Conservation (phyloP, 2,113 vertebrate species). For the Corydoras sp. region DNA sequence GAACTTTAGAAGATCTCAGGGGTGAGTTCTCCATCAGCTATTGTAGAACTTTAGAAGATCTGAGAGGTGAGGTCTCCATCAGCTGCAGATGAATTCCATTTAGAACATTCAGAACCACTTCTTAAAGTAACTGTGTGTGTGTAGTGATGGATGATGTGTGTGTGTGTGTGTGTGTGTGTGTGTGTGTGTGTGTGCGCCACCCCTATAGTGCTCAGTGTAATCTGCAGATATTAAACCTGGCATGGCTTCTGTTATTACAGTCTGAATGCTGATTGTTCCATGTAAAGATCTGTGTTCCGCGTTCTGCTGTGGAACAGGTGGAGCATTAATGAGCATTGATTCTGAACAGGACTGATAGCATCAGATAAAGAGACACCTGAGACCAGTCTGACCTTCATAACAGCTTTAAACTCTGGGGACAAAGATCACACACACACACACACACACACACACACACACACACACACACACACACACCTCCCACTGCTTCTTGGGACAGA, state of each 20-base stretch:
- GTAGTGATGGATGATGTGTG: not conserved
- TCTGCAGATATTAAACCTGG: not conserved
- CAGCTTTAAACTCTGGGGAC: slow-evolving; percentile 14
- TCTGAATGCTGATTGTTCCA: not conserved
- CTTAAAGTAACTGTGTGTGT: too few species aligned
- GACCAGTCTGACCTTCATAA: slow-evolving; percentile 22
- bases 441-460: slow-evolving; percentile 6
- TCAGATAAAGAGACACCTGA: slow-evolving; percentile 14
- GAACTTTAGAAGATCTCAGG: too few species aligned
- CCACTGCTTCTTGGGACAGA: not conserved
- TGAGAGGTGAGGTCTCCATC: too few species aligned
- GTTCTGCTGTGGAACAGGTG: not conserved
- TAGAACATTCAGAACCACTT: too few species aligned
- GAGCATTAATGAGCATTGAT: not conserved
- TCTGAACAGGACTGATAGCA: not conserved
- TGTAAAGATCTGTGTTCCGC: not conserved
- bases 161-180: not conserved
- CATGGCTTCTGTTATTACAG: not conserved
- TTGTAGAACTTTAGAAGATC: too few species aligned
- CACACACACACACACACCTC: not conserved
- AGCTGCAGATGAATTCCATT: too few species aligned
- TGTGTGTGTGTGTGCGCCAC: not conserved
- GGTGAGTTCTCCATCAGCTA: too few species aligned
- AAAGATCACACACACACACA: slow-evolving; percentile 3
- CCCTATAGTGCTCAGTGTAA: not conserved